Conservation (phyloP, 1,140 invertebrate species). For the Schlechtendalia chinensis region DNA sequence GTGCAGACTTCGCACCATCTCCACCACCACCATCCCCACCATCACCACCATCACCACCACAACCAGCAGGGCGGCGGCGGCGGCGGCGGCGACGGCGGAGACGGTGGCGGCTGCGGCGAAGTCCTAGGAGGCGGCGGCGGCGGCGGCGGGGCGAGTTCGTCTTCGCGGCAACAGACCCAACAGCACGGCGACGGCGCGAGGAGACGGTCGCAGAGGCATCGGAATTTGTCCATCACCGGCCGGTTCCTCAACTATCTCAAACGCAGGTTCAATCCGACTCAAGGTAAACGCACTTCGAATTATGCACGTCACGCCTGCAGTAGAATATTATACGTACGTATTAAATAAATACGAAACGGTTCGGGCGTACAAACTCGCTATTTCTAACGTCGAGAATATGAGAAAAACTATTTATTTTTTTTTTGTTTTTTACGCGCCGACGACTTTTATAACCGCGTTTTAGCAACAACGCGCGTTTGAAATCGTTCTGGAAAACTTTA, state of each 20-base stretch:
- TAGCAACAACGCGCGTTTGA: too few species aligned
- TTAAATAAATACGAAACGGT: too few species aligned
- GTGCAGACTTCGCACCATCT: constrained; percentile 2
- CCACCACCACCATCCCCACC: constrained; percentile 6
- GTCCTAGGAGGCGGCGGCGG: not conserved
- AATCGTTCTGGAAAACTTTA: too few species aligned
- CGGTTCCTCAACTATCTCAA: constrained; percentile 52
- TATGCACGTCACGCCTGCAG: too few species aligned
- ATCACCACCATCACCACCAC: constrained; percentile 4
- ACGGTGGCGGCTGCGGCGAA: not conserved
- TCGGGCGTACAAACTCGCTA: too few species aligned
- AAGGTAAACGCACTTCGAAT: constrained; percentile 48
- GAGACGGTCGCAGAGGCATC: constrained; percentile 24
- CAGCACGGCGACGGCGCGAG: constrained; percentile 21
- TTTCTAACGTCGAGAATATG: too few species aligned
- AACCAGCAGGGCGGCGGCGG: not conserved
- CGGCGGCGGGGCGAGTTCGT: not conserved
- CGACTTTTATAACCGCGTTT: too few species aligned
- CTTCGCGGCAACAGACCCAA: constrained; percentile 2
- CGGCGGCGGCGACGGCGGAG: not conserved
- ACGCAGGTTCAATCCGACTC: constrained; percentile 51
- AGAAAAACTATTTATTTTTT: not conserved
- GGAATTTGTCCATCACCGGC: constrained; percentile 47
- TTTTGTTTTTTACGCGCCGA: too few species aligned
- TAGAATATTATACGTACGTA: too few species aligned